Percentiles rank a stretch among this genome's conserved stretches.
phyloP scores from a whole-genome alignment of 2,113 vertebrate genomes.

The Pomatostomus ruficeps region DNA sequence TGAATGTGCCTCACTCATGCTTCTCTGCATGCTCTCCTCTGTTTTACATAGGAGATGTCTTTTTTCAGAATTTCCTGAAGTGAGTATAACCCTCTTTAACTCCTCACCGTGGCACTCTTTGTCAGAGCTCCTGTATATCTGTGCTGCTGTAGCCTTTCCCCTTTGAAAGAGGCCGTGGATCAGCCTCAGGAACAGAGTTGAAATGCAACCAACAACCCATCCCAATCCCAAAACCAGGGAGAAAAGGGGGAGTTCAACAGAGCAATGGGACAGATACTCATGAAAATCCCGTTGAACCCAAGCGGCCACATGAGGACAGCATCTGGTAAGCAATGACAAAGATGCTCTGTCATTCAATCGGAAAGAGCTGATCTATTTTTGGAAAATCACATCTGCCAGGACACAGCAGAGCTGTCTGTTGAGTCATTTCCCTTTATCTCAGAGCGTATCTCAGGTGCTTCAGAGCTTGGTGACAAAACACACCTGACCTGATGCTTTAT shows the following conservation, averaged over 20 bases:
- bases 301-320: constrained; percentile 34
- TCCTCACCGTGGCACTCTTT: not conserved
- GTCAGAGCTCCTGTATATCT: not conserved
- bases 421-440: not conserved
- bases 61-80: not conserved
- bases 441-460: not conserved
- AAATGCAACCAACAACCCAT: not conserved
- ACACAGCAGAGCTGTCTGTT: not conserved
- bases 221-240: not conserved
- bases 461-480: not conserved
- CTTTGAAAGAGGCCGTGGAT: not conserved
- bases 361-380: not conserved
- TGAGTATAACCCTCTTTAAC: not conserved
- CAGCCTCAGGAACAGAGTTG: not conserved
- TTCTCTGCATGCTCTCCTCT: not conserved
- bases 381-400: not conserved
- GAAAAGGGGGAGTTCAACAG: not conserved
- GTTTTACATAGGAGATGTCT: not conserved
- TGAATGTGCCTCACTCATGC: not conserved
- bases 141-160: not conserved
- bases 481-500: not conserved
- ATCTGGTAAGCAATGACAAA: not conserved
- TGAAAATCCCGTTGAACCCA: not conserved
- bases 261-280: not conserved
- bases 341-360: not conserved